A percentile compares a stretch with the other conserved stretches of the same genome.
phyloP scores from a whole-genome alignment of 2,113 vertebrate species.

The Ciconia boyciana region DNA sequence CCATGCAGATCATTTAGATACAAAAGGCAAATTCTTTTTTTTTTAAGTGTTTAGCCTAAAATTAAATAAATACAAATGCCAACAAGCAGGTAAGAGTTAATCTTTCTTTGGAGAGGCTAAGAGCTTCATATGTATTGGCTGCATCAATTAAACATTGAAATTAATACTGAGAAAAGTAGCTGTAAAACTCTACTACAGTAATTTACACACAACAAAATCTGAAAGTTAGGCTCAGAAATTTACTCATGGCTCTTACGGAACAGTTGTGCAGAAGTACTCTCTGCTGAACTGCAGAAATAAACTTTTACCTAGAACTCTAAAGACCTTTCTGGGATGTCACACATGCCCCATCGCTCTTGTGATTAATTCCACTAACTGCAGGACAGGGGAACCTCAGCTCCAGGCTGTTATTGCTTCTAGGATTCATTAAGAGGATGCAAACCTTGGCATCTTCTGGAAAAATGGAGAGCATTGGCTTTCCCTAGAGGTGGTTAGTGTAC shows the following conservation, averaged over 20 bases:
- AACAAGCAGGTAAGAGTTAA: background rate
- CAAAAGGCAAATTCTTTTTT: background rate
- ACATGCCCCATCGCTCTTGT: background rate
- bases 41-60: background rate
- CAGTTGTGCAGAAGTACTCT: background rate
- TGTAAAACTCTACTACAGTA: background rate
- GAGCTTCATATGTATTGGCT: background rate
- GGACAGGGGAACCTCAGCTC: background rate
- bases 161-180: background rate
- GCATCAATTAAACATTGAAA: background rate
- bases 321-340: background rate
- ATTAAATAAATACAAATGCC: slow-evolving; percentile 9
- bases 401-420: background rate
- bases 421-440: background rate
- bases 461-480: background rate
- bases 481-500: background rate
- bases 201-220: background rate
- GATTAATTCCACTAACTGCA: background rate
- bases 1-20: background rate
- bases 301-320: background rate
- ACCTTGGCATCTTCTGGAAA: background rate
- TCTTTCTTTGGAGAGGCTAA: background rate
- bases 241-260: background rate
- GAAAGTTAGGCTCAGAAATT: background rate
- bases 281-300: background rate